phyloP scores from a whole-genome alignment of 2,113 vertebrate genomes.

The Oenanthe melanoleuca region DNA sequence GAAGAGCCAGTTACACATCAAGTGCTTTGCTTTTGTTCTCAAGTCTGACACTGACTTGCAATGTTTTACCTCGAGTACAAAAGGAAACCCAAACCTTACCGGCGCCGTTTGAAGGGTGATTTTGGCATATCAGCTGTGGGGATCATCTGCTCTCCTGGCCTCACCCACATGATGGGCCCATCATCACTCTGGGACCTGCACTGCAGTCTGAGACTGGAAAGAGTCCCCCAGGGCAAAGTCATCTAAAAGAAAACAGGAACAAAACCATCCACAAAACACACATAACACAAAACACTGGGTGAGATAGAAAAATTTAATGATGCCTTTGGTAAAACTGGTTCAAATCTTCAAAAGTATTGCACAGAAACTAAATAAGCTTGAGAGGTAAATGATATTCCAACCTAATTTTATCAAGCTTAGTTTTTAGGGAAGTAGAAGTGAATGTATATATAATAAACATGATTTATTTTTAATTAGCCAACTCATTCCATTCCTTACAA shows the following conservation, averaged over 20 bases:
- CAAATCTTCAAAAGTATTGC: not conserved
- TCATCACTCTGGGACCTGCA: constrained; percentile 97
- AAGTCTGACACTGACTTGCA: not conserved
- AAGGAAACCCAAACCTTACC: constrained; percentile 75
- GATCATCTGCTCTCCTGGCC: constrained; percentile 98
- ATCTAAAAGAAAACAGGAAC: constrained; percentile 77
- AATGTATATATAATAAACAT: not conserved
- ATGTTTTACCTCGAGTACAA: not conserved
- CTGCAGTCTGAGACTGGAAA: constrained; percentile 92
- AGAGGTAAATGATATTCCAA: not conserved
- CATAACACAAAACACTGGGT: constrained; percentile 46
- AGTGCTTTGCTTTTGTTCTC: not conserved
- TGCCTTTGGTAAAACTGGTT: not conserved
- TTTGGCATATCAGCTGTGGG: constrained; percentile 98
- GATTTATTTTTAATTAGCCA: not conserved
- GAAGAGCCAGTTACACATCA: not conserved
- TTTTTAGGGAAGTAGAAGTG: not conserved
- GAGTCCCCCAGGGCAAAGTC: constrained; percentile 95
- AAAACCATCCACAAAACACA: constrained; percentile 60
- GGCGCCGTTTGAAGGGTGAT: constrained; percentile 96
- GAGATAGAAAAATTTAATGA: not conserved
- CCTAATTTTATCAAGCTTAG: not conserved
- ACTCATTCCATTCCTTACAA: not conserved
- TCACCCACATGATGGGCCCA: constrained; percentile 98
- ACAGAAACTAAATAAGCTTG: not conserved